Percentiles rank a stretch among this genome's conserved stretches.
Conservation (phyloP, 2,797 vertebrate genomes). For the Ptychobarbus kaznakovi region DNA sequence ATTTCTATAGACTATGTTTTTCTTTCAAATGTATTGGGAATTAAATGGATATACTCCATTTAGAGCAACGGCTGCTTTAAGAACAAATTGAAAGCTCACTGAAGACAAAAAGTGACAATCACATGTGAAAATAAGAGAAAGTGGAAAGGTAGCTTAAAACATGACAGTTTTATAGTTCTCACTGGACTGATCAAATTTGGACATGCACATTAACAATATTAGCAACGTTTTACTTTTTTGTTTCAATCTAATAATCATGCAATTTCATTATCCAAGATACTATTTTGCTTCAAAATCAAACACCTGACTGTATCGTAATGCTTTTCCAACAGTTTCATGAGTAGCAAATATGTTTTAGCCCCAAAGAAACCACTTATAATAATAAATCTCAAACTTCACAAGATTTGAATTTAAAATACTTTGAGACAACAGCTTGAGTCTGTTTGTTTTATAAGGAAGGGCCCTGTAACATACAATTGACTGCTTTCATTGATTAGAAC, state of each 20-base stretch:
- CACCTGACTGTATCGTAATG: not conserved
- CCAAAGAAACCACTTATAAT: not conserved
- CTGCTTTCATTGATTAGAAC: slow-evolving; percentile 2
- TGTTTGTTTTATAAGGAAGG: slow-evolving; percentile 44
- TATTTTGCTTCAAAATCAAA: not conserved
- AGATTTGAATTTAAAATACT: not conserved
- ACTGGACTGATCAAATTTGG: not conserved
- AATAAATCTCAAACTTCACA: not conserved
- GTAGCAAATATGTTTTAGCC: not conserved
- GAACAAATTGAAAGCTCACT: not conserved
- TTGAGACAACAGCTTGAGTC: not conserved
- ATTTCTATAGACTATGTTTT: too few relatives aligned
- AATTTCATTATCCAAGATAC: not conserved
- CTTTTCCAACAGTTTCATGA: not conserved
- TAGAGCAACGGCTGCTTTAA: not conserved
- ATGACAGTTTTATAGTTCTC: not conserved
- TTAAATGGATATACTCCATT: not conserved
- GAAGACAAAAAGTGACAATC: not conserved
- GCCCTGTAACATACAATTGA: slow-evolving; percentile 25
- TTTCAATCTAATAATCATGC: not conserved
- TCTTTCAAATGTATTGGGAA: not conserved
- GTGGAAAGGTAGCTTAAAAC: not conserved
- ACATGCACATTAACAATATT: not conserved
- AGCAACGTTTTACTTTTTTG: not conserved
- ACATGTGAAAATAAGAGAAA: not conserved